phyloP scores from a whole-genome alignment of 2,797 vertebrate genomes.

The Alosa sapidissima region DNA sequence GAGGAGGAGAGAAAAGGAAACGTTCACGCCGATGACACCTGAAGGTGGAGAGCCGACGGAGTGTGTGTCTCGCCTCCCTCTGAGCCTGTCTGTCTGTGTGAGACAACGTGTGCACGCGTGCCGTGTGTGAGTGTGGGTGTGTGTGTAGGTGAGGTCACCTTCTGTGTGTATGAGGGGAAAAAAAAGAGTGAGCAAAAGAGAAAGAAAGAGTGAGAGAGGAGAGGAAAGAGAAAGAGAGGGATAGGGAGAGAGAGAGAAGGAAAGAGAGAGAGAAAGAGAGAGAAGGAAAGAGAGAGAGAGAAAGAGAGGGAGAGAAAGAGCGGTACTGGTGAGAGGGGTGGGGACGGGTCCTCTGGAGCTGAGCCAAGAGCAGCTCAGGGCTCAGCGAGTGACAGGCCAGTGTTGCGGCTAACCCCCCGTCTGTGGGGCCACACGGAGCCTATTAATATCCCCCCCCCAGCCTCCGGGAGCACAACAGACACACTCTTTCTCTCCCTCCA shows the following conservation, averaged over 20 bases:
- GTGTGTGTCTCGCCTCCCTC: neutral
- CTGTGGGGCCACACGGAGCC: neutral
- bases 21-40: neutral
- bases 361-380: conserved; percentile 1
- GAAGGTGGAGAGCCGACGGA: neutral
- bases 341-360: neutral
- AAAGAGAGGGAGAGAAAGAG: neutral
- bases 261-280: neutral
- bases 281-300: neutral
- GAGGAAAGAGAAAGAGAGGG: neutral
- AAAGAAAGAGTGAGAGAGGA: neutral
- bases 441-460: conserved; percentile 8
- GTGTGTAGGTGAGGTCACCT: conserved; percentile 5
- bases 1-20: neutral
- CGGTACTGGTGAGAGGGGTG: neutral
- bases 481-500: neutral
- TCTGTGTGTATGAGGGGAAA: neutral
- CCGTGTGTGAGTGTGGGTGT: neutral
- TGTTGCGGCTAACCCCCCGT: neutral
- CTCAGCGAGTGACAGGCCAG: neutral
- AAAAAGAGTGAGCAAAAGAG: neutral
- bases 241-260: neutral
- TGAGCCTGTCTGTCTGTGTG: neutral
- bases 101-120: neutral
- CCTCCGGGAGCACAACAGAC: neutral